A percentile compares a stretch with the other conserved stretches of the same genome.
Conservation (phyloP, 64 coral and sea anemone genomes). For the Exaiptasia diaphana region DNA sequence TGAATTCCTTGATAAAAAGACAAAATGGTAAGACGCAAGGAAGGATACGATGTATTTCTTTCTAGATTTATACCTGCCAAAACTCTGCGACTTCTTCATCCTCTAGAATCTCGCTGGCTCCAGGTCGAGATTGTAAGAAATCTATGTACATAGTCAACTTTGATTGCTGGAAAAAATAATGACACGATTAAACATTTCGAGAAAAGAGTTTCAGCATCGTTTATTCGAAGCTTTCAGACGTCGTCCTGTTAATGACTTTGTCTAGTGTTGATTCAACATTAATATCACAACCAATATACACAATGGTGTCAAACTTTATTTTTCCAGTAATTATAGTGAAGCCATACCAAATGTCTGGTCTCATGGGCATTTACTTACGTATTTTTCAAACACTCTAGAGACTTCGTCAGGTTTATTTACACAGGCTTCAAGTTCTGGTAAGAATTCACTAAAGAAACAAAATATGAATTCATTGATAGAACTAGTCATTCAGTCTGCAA, state of each 20-base stretch:
- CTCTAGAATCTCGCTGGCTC: constrained; percentile 30
- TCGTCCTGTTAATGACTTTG: too few relatives aligned
- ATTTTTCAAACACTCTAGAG: constrained; percentile 61
- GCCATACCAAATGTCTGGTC: too few relatives aligned
- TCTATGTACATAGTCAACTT: constrained; percentile 48
- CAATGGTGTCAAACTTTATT: too few relatives aligned
- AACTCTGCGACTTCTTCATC: constrained; percentile 32
- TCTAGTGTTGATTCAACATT: too few relatives aligned
- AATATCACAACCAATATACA: too few relatives aligned
- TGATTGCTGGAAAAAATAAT: constrained; percentile 17
- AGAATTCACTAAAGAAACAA: constrained; percentile 42
- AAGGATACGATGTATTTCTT: not conserved
- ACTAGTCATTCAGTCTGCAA: not conserved
- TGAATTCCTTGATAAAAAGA: constrained; percentile 64
- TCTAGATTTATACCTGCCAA: constrained; percentile 21
- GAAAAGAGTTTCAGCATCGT: too few relatives aligned
- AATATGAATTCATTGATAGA: not conserved
- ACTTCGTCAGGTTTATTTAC: constrained; percentile 71
- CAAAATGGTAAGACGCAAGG: not conserved
- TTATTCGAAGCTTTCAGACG: too few relatives aligned
- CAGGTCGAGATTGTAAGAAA: constrained; percentile 36
- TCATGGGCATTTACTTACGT: too few relatives aligned
- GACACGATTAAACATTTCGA: too few relatives aligned
- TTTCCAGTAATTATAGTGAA: too few relatives aligned
- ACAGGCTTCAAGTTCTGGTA: constrained; percentile 81